Conservation (phyloP, 92 coral and sea anemone species). For the Epizoanthus scotinus region DNA sequence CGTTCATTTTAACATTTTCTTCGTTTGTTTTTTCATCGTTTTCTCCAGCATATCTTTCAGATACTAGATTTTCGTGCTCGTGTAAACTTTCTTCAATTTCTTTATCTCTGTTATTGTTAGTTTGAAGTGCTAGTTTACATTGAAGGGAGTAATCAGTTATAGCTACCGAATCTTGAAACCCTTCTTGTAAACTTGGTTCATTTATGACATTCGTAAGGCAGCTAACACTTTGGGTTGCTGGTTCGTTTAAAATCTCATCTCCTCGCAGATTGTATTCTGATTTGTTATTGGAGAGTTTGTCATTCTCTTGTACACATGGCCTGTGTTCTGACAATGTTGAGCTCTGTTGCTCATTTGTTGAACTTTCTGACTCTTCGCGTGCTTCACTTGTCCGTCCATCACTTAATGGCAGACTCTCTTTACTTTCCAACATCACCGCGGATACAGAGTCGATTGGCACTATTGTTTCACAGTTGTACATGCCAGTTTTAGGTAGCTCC, state of each 20-base stretch:
- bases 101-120: not conserved
- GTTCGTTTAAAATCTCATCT: not conserved
- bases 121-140: not conserved
- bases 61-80: not conserved
- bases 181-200: not conserved
- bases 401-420: not conserved
- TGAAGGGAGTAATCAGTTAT: not conserved
- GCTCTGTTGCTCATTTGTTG: constrained; percentile 5
- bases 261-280: not conserved
- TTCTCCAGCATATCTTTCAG: not conserved
- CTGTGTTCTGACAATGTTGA: not conserved
- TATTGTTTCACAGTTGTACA: constrained; percentile 21
- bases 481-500: not conserved
- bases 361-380: not conserved
- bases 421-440: not conserved
- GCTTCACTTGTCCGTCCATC: not conserved
- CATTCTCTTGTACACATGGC: not conserved
- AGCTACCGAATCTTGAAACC: not conserved
- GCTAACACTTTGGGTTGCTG: not conserved
- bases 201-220: not conserved
- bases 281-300: no score
- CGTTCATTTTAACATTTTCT: not conserved
- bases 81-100: not conserved
- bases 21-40: not conserved
- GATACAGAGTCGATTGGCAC: not conserved